Evolutionary conservation across 1,140 invertebrate species (phyloP), one percentile per base, ranked within the genome.

Genomic region (Carposina sasakii): DNA sequence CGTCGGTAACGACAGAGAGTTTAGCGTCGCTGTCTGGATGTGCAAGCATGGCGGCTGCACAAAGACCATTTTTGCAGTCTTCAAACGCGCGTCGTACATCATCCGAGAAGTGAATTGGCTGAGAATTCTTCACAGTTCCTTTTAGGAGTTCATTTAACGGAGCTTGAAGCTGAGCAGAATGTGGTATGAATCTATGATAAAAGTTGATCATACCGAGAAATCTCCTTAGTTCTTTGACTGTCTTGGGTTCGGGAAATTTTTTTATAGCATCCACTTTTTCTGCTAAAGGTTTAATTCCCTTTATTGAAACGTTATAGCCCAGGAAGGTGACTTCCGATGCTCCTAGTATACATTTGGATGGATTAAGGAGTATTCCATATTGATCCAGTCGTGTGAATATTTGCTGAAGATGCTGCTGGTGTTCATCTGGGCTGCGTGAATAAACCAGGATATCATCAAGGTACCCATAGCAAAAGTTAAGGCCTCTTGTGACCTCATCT

Each of bases 41-140:
- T 5, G 58, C 55, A 4, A 75, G 39, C n/a, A 61, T 19, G 2
- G 63, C 46, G 6, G 60, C 57, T 1, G 63, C 10, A 4, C 52
- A 63, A 16, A 85, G 34, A 3, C 24, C 53, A 12, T 60, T n/a
- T 55, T 86, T 87, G 46, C 65, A 74, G 5, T 59, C 33, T 6
- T 64, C 23, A 49, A 86, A 85, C 0, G 76, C 67, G 44, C 41
- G 0, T 12, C 56, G 19, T 1, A 66, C 28, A 17, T 63, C 60
- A 2, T 22, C 40, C 3, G 40, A 26, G 0, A 33, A 13, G 0
- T 53, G 63, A 66, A 71, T 74, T 2, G 17, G 5, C 3, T 78
- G 53, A 9, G 15, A 28, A 12, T 15, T 15, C 13, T 21, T 26
- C 16, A 23, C 37, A 3, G 34, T 10, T 1, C 33, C 48, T 15